Base-by-base conservation (phyloP, 2,888 invertebrate species). In the Apamea epomidion region DNA sequence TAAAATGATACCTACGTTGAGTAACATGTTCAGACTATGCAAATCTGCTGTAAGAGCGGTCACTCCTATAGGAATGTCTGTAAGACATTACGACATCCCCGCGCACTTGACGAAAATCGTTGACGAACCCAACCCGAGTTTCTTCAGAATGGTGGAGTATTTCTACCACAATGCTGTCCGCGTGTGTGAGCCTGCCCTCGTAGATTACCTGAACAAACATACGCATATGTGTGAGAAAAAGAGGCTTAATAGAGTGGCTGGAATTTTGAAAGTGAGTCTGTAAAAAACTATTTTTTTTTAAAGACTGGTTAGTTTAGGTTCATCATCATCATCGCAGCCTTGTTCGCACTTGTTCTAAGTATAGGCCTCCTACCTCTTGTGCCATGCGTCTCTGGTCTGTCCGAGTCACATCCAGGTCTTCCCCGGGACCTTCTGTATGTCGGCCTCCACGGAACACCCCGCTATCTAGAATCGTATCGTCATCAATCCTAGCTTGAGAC, bases 71-170 rank as follows among this genome's bases (percentile, higher is more conserved):
- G 81, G 78, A 14, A 77, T 85, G 0, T 80, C 87, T 8, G 88
- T 93, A 0, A 91, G 95, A 65, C 25, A 88, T 72, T 96, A 96
- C 82, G 95, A 96, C 76, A 96, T 97, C 16, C 97, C 97, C 0
- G 90, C 93, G 0, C 91, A 94, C 54, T 86, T 97, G 48, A 79
- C 91, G 67, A 80, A 91, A 0, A 91, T 97, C 0, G 93, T 89
- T 0, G 91, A 90, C 0, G 94, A 94, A 0, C 91, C 93, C 0
- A 91, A 98, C 88, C 98, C 98, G 0, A 96, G 96, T 60, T 98
- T 98, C 91, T 97, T 94, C 90, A 94, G 96, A 80, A 98, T 98
- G 98, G 98, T 98, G 48, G 98, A 98, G 90, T 98, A 97, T 91
- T 98, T 97, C 93, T 98, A 98, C 92, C 98, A 98, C 92, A 96